Percentiles rank a stretch among this genome's conserved stretches.
phyloP scores from a whole-genome alignment of 2,888 invertebrate genomes.

The Lagria hirta region DNA sequence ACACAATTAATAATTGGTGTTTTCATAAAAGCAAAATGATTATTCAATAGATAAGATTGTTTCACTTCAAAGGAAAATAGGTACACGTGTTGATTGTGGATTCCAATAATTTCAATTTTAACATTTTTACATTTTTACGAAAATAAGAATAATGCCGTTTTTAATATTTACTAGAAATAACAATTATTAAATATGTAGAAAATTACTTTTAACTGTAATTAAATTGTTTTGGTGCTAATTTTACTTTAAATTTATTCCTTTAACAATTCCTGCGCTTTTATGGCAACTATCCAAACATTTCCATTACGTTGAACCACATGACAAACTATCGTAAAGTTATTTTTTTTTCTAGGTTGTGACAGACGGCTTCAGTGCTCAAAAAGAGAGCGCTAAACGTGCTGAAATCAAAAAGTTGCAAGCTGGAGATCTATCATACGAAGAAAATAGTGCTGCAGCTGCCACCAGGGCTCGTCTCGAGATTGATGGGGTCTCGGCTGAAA shows the following conservation, averaged over 20 bases:
- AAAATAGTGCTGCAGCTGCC: constrained; percentile 76
- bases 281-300: no score
- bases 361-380: constrained; percentile 80
- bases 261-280: no score
- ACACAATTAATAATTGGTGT: no score
- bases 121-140: not conserved
- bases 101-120: constrained; percentile 3
- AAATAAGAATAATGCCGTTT: not conserved
- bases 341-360: constrained; percentile 65
- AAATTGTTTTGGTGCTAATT: no score
- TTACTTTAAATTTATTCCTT: no score
- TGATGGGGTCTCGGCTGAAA: constrained; percentile 83
- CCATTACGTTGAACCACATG: constrained; percentile 11
- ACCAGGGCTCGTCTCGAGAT: constrained; percentile 77
- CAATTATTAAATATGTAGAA: no score
- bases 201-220: no score
- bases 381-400: constrained; percentile 70
- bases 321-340: no score
- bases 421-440: constrained; percentile 80
- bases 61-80: no score
- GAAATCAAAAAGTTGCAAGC: constrained; percentile 76
- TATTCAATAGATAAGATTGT: no score
- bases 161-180: no score
- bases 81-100: not conserved
- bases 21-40: no score